phyloP scores from a whole-genome alignment of 2,113 vertebrate genomes.

The Lagenorhynchus albirostris region DNA sequence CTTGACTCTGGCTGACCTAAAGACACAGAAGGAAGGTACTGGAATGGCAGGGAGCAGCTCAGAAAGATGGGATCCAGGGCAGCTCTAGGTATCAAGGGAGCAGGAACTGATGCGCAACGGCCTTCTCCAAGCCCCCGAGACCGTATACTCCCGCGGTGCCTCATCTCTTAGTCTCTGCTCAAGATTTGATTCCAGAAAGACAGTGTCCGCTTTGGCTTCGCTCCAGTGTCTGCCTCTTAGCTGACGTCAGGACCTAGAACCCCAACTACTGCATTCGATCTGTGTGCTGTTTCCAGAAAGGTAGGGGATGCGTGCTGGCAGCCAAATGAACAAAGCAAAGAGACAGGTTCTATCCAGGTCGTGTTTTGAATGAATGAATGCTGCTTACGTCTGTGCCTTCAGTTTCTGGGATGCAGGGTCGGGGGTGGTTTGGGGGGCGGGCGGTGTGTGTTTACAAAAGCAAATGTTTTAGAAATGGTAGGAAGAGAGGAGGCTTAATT shows the following conservation, averaged over 20 bases:
- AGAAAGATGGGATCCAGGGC: background rate
- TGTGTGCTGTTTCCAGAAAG: background rate
- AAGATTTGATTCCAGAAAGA: background rate
- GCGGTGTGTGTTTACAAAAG: background rate
- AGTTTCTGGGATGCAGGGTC: background rate
- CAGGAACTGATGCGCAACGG: background rate
- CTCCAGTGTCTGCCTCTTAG: background rate
- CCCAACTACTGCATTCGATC: background rate
- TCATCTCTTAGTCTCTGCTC: background rate
- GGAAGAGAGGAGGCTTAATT: background rate
- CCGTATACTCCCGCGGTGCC: background rate
- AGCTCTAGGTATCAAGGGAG: background rate
- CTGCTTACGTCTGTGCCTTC: background rate
- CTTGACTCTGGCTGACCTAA: background rate
- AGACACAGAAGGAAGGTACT: background rate
- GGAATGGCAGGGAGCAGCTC: background rate
- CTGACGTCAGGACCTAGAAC: background rate
- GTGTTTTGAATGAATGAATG: background rate
- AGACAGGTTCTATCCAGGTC: background rate
- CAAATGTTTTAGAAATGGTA: background rate
- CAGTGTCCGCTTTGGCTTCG: background rate
- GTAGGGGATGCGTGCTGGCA: too few species aligned
- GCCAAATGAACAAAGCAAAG: background rate
- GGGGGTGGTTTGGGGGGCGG: background rate
- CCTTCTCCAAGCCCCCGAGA: background rate